Evolutionary conservation across 2,888 invertebrate species (phyloP), one percentile per base, ranked within the genome.

Genomic region (Trisateles emortualis): DNA sequence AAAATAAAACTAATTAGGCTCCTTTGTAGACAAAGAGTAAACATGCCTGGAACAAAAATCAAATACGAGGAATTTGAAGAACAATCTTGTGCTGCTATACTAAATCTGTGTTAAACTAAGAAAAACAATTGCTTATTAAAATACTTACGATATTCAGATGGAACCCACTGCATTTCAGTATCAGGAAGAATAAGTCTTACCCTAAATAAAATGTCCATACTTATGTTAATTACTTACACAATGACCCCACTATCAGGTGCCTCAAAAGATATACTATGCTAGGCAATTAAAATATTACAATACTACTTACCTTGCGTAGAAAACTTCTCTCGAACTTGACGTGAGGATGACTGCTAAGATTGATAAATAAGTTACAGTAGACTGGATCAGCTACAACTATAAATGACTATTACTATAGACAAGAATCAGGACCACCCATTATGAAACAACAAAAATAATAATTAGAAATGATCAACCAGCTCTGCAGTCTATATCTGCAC

Each of bases 1-100:
- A 33, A 68, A 66, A 45, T 42, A 49, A 61, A 63, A 51, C 58
- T 53, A 50, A 49, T 55, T 38, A 64, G 50, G 45, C 52, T 49
- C 64, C 66, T 61, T 58, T 66, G 52, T 51, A 36, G 36, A 56
- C 59, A 60, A 58, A 61, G 45, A 38, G 62, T 43, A 59, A 57
- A 39, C 6, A 29, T 38, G 41, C 51, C 72, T 72, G 60, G 26
- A 70, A 62, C 52, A 57, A 48, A 26, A 50, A 14, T 53, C 17
- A 48, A 43, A 64, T 43, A 46, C 59, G 32, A 50, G 41, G 44
- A 52, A 48, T 52, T 17, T 52, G 3, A 45, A 42, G 35, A 46
- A 22, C 19, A 44, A 4, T 26, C 4, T 45, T 39, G 10, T 36
- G 6, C 14, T 33, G 33, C 14, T 5, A 32, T 13, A 11, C 32